Conservation (phyloP, 2,888 invertebrate genomes). For the Bombylius major region DNA sequence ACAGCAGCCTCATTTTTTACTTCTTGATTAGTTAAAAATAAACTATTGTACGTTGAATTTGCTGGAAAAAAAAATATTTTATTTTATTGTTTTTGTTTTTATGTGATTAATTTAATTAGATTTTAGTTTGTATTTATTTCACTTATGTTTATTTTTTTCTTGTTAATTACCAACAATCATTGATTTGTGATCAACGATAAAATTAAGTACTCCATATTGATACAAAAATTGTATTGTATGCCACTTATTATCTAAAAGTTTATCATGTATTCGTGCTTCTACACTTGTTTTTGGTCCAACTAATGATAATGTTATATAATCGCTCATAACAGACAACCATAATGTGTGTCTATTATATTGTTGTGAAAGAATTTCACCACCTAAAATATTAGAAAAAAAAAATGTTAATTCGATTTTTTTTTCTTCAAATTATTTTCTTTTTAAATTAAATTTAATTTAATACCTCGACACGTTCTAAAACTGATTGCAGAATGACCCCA, state of each 20-base stretch:
- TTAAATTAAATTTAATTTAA: not conserved
- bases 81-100: no score
- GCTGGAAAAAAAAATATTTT: constrained; percentile 35
- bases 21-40: constrained; percentile 58
- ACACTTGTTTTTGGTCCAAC: constrained; percentile 42
- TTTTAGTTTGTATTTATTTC: not conserved
- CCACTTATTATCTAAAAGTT: constrained; percentile 70
- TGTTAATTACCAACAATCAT: constrained; percentile 29
- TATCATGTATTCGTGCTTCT: constrained; percentile 52
- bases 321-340: constrained; percentile 46
- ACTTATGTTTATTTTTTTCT: not conserved
- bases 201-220: constrained; percentile 34
- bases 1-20: constrained; percentile 58
- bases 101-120: not conserved
- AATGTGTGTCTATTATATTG: constrained; percentile 50
- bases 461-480: constrained; percentile 69
- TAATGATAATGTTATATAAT: constrained; percentile 47
- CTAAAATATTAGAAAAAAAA: constrained; percentile 30
- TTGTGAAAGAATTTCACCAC: constrained; percentile 59
- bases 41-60: constrained; percentile 65
- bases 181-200: constrained; percentile 34
- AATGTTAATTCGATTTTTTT: not conserved
- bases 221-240: constrained; percentile 43
- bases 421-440: not conserved
- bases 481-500: constrained; percentile 71